These are phyloP conservation scores for Vultur gryphus DNA, from an alignment of 2,797 vertebrate species.

Conservation along the genomic window DNA sequence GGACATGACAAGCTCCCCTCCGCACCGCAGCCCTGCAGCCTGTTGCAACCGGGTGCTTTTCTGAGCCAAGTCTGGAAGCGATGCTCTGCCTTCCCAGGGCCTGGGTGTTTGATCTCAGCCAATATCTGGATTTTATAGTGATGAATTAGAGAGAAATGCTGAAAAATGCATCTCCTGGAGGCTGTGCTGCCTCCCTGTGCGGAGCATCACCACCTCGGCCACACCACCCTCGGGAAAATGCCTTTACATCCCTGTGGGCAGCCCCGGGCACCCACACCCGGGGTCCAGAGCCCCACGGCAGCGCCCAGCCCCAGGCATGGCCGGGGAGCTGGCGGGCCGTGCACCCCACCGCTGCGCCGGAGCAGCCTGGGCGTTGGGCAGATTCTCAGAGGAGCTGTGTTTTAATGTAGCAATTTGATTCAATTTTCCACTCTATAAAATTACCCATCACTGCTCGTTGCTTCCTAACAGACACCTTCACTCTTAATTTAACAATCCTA, in stretches of 20 bases:
- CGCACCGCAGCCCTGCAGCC: background rate
- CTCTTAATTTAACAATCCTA: conserved; percentile 96
- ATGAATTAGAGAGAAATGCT: background rate
- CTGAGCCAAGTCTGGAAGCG: background rate
- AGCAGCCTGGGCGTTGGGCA: conserved; percentile 64
- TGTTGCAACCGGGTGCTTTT: background rate
- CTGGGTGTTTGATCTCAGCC: background rate
- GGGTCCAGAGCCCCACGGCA: background rate
- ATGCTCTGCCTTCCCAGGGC: background rate
- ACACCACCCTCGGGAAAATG: background rate
- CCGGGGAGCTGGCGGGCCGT: accelerated
- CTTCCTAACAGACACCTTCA: conserved; percentile 86
- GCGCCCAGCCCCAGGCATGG: background rate
- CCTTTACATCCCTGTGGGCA: background rate
- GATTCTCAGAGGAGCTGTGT: conserved; percentile 81
- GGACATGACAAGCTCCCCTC: accelerated
- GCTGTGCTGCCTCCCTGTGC: background rate
- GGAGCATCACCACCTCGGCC: background rate
- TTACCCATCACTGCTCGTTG: conserved; percentile 87
- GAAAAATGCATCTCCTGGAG: background rate
- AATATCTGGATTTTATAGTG: background rate
- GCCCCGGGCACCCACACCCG: accelerated
- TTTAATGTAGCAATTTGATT: conserved; percentile 97
- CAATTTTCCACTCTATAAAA: conserved; percentile 98
- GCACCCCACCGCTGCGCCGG: conserved; percentile 71